Conservation (phyloP, 2,113 vertebrate genomes). For the Otolemur garnettii region DNA sequence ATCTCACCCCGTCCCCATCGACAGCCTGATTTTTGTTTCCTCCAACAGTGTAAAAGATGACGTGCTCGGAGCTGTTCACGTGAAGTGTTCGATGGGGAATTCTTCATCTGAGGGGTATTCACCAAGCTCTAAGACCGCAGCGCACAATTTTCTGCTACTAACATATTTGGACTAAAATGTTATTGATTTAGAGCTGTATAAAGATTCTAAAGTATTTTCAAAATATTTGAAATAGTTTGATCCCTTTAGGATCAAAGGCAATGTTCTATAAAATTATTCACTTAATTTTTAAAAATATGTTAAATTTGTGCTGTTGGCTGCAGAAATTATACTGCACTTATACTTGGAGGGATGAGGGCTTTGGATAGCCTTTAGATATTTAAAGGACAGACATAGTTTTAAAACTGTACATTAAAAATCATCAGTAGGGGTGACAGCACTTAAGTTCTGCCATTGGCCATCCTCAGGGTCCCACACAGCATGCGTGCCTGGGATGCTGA, state of each 20-base stretch:
- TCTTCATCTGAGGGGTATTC: background rate
- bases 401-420: background rate
- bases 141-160: background rate
- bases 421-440: background rate
- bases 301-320: background rate
- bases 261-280: background rate
- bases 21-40: background rate
- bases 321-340: background rate
- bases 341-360: background rate
- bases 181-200: background rate
- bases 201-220: background rate
- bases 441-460: fast-evolving
- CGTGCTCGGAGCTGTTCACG: too few species aligned
- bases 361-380: background rate
- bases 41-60: fast-evolving
- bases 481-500: background rate
- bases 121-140: background rate
- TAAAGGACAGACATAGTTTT: background rate
- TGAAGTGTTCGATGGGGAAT: background rate
- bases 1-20: background rate
- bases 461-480: fast-evolving
- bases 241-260: background rate
- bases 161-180: background rate
- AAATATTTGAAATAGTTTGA: background rate
- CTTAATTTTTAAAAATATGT: background rate